Evolutionary conservation across 2,113 vertebrate species (phyloP), one percentile per base, ranked within the genome.

Genomic region (Equus quagga): DNA sequence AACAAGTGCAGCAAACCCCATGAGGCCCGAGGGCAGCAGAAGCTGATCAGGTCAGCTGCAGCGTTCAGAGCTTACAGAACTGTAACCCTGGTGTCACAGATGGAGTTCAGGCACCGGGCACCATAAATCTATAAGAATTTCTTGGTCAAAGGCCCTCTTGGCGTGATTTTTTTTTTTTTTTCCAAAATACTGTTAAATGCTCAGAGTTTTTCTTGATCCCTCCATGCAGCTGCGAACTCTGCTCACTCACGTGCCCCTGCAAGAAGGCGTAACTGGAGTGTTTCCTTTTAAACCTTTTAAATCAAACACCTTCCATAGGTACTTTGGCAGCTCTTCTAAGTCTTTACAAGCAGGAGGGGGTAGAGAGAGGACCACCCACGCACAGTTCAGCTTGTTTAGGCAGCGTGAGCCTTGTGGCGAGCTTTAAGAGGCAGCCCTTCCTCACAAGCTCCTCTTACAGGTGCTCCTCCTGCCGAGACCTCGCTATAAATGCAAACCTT

Each of bases 361-460:
- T 72, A 44, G 64, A 58, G 64, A 56, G 79, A 58, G 80, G 98
- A 97, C 98, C 98, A 98, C 98, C 97, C 98, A 98, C 91, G 11
- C 91, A 97, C 87, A 0, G 0, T 46, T 79, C 23, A 91, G 88
- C 78, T 93, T 95, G 96, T 90, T 96, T 78, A 79, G 70, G 28
- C 49, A 84, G 82, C 36, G 9, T 81, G 86, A 89, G 54, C 76
- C 96, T 92, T 33, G 69, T 7, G 31, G 94, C 86, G 21, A 80
- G 85, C 82, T 95, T 76, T 41, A 44, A 62, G 44, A 64, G 49
- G 76, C 84, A 18, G 41, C 73, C 89, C 56, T 93, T 85, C 87
- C 73, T 76, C 85, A 84, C 64, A 46, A 9, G 31, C 19, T 2
- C 46, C 64, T 82, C 81, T 84, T 73, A 56, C 33, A 94, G 93